Evolutionary conservation across 1,140 invertebrate genomes (phyloP).

Genomic region (Microvelia longipes): DNA sequence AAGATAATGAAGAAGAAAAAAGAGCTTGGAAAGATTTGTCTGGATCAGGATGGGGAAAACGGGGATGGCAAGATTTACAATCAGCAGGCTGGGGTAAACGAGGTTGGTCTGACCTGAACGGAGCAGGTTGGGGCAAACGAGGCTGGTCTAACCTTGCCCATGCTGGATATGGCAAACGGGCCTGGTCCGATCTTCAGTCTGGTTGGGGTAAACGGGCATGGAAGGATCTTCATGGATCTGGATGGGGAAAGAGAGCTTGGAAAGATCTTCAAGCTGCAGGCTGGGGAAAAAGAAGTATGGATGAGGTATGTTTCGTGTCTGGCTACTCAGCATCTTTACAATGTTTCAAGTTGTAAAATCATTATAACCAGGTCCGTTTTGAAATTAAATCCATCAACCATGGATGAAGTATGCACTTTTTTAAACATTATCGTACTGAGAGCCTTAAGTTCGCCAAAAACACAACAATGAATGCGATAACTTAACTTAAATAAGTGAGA

Average conservation of each 20-base stretch:
- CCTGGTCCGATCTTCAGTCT: slow-evolving; percentile 12
- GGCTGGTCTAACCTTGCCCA: slow-evolving; percentile 13
- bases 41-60: slow-evolving; percentile 23
- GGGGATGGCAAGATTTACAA: slow-evolving; percentile 14
- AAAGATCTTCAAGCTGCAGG: slow-evolving; percentile 11
- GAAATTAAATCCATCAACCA: too few species aligned
- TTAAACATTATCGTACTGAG: too few species aligned
- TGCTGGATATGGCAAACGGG: slow-evolving; percentile 17
- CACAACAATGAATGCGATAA: too few species aligned
- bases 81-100: slow-evolving; percentile 15
- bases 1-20: slow-evolving; percentile 19
- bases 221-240: slow-evolving; percentile 17
- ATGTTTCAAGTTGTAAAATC: too few species aligned
- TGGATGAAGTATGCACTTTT: too few species aligned
- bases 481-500: too few species aligned
- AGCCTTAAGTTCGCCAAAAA: too few species aligned
- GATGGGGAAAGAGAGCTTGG: slow-evolving; percentile 20
- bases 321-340: background rate
- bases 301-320: slow-evolving; percentile 20
- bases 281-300: slow-evolving; percentile 18
- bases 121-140: slow-evolving; percentile 24
- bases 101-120: slow-evolving; percentile 19
- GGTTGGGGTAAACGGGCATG: slow-evolving; percentile 22
- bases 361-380: too few species aligned
- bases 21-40: slow-evolving; percentile 22